A percentile compares a stretch with the other conserved stretches of the same genome.
Conservation (phyloP, 2,113 vertebrate species). For the Corythoichthys haematopterus region DNA sequence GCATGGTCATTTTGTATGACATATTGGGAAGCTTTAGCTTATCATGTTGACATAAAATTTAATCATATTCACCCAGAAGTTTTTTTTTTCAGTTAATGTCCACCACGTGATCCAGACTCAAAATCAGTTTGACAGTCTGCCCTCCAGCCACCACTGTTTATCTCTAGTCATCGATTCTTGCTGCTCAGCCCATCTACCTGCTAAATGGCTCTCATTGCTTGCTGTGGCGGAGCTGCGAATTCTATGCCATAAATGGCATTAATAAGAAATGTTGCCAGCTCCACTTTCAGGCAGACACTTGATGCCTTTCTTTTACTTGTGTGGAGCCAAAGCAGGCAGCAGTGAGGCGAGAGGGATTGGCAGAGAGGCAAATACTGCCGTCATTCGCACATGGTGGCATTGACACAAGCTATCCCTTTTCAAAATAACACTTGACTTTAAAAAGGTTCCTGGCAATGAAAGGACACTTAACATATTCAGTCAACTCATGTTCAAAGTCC, state of each 20-base stretch:
- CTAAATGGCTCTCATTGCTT: conserved; percentile 60
- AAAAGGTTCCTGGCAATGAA: conserved; percentile 11
- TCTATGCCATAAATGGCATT: conserved; percentile 68
- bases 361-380: conserved; percentile 12
- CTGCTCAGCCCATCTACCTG: conserved; percentile 40
- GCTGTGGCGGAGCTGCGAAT: conserved; percentile 49
- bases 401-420: background rate
- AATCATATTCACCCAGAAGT: background rate
- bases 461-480: conserved; percentile 10
- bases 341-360: conserved; percentile 39
- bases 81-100: background rate
- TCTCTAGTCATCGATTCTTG: conserved; percentile 37
- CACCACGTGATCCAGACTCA: conserved; percentile 8
- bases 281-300: conserved; percentile 63
- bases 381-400: conserved; percentile 10
- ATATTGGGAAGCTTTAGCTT: background rate
- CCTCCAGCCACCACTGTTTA: conserved; percentile 37
- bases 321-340: conserved; percentile 39
- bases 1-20: background rate
- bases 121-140: conserved; percentile 32
- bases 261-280: conserved; percentile 67
- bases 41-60: background rate
- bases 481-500: conserved; percentile 34
- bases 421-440: background rate
- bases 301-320: conserved; percentile 50